Evolutionary conservation across 2,888 invertebrate species (phyloP).

Genomic region (Sthenelais limicola): DNA sequence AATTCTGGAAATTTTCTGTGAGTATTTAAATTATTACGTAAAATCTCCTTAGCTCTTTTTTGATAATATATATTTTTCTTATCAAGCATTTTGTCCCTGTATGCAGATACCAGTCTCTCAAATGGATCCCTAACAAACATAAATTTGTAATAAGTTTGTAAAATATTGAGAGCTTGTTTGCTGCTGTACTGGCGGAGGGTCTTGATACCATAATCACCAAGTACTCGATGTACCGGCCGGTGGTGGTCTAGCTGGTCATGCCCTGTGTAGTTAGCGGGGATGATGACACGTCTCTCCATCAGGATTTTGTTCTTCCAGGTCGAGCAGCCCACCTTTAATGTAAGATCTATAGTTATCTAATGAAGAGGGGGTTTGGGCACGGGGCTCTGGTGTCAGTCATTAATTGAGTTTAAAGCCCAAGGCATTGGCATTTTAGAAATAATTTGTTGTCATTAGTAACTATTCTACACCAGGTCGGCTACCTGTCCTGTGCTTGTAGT

Average conservation of each 20-base stretch:
- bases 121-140: conserved; percentile 22
- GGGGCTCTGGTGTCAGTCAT: too few relatives aligned
- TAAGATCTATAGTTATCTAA: too few relatives aligned
- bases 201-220: background rate
- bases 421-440: too few relatives aligned
- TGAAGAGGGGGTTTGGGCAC: too few relatives aligned
- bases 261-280: background rate
- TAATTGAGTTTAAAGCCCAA: too few relatives aligned
- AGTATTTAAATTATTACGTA: too few relatives aligned
- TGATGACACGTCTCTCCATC: background rate
- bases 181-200: background rate
- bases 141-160: conserved; percentile 5
- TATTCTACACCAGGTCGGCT: too few relatives aligned
- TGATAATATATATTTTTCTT: background rate
- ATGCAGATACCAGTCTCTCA: conserved; percentile 9
- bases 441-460: too few relatives aligned
- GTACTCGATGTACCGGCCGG: background rate
- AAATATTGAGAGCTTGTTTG: background rate
- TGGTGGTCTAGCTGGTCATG: background rate
- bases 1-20: too few relatives aligned
- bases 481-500: too few relatives aligned
- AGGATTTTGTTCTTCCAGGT: conserved; percentile 21
- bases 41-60: background rate
- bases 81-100: conserved; percentile 5
- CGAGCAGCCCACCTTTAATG: conserved; percentile 9